These are phyloP conservation scores for Masticophis lateralis DNA, from an alignment of 2,797 vertebrate species.

Conservation along the genomic window DNA sequence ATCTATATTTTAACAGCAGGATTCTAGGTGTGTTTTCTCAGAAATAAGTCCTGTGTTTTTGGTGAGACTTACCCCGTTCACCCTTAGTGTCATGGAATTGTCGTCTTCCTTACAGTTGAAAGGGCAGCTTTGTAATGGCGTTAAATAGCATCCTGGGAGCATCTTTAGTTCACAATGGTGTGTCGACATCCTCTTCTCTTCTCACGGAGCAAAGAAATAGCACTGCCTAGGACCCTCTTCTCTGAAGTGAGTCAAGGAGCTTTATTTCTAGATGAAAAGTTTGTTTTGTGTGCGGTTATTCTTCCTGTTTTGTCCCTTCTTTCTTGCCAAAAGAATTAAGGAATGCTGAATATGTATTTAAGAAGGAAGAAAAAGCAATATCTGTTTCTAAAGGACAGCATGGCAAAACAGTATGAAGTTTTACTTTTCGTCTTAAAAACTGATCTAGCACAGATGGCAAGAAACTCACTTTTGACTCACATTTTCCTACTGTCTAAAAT, in stretches of 20 bases:
- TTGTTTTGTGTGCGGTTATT: slow-evolving; percentile 51
- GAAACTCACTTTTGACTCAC: slow-evolving; percentile 74
- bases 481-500: slow-evolving; percentile 65
- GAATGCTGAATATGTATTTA: slow-evolving; percentile 73
- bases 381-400: slow-evolving; percentile 69
- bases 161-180: slow-evolving; percentile 52
- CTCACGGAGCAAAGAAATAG: slow-evolving; percentile 59
- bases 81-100: slow-evolving; percentile 27
- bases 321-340: slow-evolving; percentile 54
- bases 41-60: not conserved
- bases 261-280: slow-evolving; percentile 62
- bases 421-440: slow-evolving; percentile 64
- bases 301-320: slow-evolving; percentile 49
- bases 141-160: slow-evolving; percentile 57
- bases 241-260: slow-evolving; percentile 55
- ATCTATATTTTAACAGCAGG: slow-evolving; percentile 59
- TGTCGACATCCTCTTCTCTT: slow-evolving; percentile 48
- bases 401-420: slow-evolving; percentile 74
- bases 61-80: not conserved
- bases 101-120: slow-evolving; percentile 71
- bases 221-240: slow-evolving; percentile 51
- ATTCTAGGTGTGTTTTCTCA: not conserved
- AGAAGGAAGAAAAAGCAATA: slow-evolving; percentile 78
- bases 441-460: slow-evolving; percentile 68
- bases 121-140: slow-evolving; percentile 60